A percentile compares a stretch with the other conserved stretches of the same genome.
phyloP scores from a whole-genome alignment of 2,113 vertebrate genomes.

The Turdus rufiventris region DNA sequence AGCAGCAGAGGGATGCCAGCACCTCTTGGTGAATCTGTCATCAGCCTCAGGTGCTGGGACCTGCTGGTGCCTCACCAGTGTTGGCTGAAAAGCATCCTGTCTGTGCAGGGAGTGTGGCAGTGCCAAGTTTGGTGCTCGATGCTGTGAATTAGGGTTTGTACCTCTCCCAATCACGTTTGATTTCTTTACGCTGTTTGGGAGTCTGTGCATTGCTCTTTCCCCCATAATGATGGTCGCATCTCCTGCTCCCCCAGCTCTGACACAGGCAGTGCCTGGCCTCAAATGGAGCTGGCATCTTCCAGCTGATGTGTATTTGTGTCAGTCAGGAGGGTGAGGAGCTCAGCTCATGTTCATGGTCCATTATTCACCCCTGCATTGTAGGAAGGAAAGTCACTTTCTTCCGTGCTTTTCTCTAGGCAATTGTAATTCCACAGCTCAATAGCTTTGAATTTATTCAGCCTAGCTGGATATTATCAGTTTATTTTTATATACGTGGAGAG shows the following conservation, averaged over 20 bases:
- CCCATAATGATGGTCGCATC: not conserved
- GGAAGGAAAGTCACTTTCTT: not conserved
- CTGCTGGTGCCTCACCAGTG: not conserved
- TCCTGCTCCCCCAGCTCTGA: not conserved
- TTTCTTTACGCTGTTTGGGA: not conserved
- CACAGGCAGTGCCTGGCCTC: not conserved
- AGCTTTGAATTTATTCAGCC: slow-evolving; percentile 45
- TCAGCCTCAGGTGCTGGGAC: not conserved
- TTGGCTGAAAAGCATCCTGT: not conserved
- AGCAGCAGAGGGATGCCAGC: not conserved
- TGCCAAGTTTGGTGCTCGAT: not conserved
- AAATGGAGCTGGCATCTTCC: not conserved
- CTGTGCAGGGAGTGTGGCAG: not conserved
- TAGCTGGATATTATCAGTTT: slow-evolving; percentile 40
- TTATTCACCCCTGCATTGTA: not conserved
- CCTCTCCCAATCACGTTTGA: not conserved
- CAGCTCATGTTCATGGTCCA: not conserved
- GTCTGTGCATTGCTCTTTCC: not conserved
- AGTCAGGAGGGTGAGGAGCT: not conserved
- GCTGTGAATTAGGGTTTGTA: not conserved
- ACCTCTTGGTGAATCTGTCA: rapidly evolving
- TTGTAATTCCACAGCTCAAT: slow-evolving; percentile 54
- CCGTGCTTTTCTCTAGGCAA: slow-evolving; percentile 26
- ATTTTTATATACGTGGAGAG: slow-evolving; percentile 37
- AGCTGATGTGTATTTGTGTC: not conserved